Evolutionary conservation across 2,888 invertebrate species (phyloP).

Genomic region (Bursaphelenchus okinawaensis): DNA sequence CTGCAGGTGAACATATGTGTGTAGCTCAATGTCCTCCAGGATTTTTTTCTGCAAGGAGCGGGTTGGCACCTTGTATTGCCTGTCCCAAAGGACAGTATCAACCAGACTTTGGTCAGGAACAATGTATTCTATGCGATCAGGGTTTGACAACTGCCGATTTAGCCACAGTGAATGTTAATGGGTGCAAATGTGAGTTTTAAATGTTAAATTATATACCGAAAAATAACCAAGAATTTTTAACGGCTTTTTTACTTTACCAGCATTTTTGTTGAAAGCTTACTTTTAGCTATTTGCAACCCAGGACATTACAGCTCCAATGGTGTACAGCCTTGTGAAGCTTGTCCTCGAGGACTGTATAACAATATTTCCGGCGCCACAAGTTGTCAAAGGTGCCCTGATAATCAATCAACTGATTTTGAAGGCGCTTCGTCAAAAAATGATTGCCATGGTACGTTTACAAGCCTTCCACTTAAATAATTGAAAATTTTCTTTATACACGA

Average conservation of each 20-base stretch:
- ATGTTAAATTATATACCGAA: neutral
- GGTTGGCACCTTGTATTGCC: constrained; percentile 23
- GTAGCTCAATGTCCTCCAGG: constrained; percentile 18
- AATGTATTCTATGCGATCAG: constrained; percentile 17
- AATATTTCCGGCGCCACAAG: neutral
- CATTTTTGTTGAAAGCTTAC: too few species aligned
- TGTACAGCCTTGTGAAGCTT: constrained; percentile 18
- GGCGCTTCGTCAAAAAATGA: constrained; percentile 3
- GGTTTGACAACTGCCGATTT: constrained; percentile 16
- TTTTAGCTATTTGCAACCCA: constrained; percentile 2
- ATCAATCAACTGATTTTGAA: constrained; percentile 12
- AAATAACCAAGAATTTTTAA: too few species aligned
- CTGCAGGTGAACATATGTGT: constrained; percentile 7
- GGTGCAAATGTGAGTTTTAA: constrained; percentile 14
- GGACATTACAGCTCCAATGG: constrained; percentile 11
- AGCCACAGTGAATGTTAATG: constrained; percentile 10
- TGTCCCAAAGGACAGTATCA: constrained; percentile 25
- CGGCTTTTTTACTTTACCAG: too few species aligned
- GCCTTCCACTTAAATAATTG: too few species aligned
- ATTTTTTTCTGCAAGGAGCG: constrained; percentile 17
- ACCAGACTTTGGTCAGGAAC: constrained; percentile 16
- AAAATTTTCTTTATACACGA: too few species aligned
- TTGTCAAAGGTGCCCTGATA: constrained; percentile 19
- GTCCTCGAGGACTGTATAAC: constrained; percentile 22
- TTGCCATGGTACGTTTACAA: constrained; percentile 6